phyloP scores from a whole-genome alignment of 1,140 invertebrate species.

The Drosophila prosaltans region DNA sequence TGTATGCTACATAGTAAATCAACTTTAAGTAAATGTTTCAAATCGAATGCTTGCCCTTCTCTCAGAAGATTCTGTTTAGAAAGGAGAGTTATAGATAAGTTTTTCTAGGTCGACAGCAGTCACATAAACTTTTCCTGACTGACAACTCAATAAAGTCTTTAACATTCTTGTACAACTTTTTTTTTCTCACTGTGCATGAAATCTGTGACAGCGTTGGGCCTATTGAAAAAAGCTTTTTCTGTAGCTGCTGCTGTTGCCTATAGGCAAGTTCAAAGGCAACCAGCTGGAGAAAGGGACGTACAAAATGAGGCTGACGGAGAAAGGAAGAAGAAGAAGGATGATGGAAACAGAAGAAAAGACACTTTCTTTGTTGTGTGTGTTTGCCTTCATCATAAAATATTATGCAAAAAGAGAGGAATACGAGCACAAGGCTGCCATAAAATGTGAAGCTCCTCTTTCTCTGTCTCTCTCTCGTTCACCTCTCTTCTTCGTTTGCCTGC shows the following conservation, averaged over 20 bases:
- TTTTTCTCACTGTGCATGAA: conserved; percentile 12
- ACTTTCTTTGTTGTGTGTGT: conserved; percentile 30
- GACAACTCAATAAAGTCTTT: too few relatives aligned
- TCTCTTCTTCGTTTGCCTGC: not conserved
- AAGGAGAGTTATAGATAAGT: too few relatives aligned
- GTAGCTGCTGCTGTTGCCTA: conserved; percentile 5
- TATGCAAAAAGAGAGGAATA: conserved; percentile 50
- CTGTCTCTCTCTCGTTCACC: not conserved
- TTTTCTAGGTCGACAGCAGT: too few relatives aligned
- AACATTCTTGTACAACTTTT: too few relatives aligned
- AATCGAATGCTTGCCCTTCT: too few relatives aligned
- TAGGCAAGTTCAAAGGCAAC: conserved; percentile 69
- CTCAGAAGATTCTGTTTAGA: too few relatives aligned
- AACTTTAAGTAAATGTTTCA: not conserved
- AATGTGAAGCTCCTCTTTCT: not conserved
- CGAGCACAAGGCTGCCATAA: conserved; percentile 5
- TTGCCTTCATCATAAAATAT: conserved; percentile 66
- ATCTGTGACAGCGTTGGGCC: conserved; percentile 39
- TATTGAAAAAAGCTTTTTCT: conserved; percentile 38
- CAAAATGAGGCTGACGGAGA: not conserved
- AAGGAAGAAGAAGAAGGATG: not conserved
- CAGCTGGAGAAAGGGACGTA: not conserved
- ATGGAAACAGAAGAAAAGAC: conserved; percentile 5
- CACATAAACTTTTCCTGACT: too few relatives aligned
- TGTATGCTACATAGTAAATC: not conserved